phyloP scores from a whole-genome alignment of 1,140 invertebrate species.

The Tribolium castaneum region DNA sequence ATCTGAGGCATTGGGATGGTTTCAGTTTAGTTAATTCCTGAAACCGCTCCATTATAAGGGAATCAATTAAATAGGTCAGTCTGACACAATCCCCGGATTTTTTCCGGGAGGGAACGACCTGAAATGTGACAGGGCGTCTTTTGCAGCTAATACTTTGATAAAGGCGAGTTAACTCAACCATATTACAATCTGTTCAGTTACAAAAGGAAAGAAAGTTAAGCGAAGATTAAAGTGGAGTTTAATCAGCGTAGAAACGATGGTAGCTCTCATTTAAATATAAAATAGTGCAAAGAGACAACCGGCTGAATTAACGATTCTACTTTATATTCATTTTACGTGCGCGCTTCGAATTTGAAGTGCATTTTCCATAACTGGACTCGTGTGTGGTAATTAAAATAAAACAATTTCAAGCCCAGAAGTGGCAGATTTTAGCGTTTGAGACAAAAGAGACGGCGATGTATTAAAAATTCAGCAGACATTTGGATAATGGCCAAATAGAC shows the following conservation, averaged over 20 bases:
- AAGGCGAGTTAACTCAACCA: not conserved
- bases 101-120: not conserved
- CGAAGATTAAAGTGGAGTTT: conserved; percentile 8
- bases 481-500: conserved; percentile 7
- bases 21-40: not conserved
- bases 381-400: not conserved
- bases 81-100: not conserved
- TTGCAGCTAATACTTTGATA: conserved; percentile 7
- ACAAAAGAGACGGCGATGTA: not conserved
- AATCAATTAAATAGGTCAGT: not conserved
- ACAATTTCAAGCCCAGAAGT: not conserved
- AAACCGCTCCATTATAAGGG: not conserved
- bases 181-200: conserved; percentile 2
- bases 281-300: conserved; percentile 27
- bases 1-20: not conserved
- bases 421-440: not conserved
- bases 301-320: conserved; percentile 1
- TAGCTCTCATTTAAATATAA: conserved; percentile 28
- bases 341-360: not conserved
- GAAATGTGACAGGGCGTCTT: not conserved
- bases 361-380: not conserved
- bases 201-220: conserved; percentile 13
- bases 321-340: conserved; percentile 19
- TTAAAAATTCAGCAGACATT: not conserved
- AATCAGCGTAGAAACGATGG: conserved; percentile 12